Evolutionary conservation across 2,888 invertebrate genomes (phyloP).

Genomic region (Oxytorus armatus): DNA sequence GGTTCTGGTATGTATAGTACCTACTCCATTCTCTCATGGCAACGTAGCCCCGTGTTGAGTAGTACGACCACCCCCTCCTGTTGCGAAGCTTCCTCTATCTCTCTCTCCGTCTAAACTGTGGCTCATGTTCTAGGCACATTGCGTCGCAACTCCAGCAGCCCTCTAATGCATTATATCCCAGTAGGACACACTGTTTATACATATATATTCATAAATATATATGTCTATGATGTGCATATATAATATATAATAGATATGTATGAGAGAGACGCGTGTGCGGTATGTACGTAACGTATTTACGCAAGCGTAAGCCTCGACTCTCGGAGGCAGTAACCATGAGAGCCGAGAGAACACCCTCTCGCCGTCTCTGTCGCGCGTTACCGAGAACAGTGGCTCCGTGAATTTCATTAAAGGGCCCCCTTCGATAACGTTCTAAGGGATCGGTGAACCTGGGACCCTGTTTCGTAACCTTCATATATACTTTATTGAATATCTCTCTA

Average conservation of each 20-base stretch:
- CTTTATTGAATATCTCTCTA: conserved; percentile 21
- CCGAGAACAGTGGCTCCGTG: conserved; percentile 69
- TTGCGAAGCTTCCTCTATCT: conserved; percentile 40
- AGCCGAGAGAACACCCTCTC: conserved; percentile 52
- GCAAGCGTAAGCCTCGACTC: conserved; percentile 58
- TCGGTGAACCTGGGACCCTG: conserved; percentile 54
- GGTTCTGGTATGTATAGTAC: conserved; percentile 79
- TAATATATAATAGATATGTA: neutral
- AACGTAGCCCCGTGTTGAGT: conserved; percentile 75
- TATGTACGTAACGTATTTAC: conserved; percentile 71
- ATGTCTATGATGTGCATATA: neutral
- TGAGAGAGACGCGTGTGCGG: neutral
- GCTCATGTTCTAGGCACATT: conserved; percentile 59
- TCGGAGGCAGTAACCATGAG: conserved; percentile 58
- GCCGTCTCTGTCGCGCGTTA: conserved; percentile 18
- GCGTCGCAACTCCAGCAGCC: conserved; percentile 70
- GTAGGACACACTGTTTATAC: conserved; percentile 75
- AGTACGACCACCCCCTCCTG: conserved; percentile 63
- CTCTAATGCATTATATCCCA: conserved; percentile 80
- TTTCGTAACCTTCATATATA: conserved; percentile 21
- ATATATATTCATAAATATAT: conserved; percentile 33
- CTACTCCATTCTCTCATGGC: conserved; percentile 76
- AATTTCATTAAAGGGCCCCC: conserved; percentile 73
- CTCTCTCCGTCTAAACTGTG: conserved; percentile 27
- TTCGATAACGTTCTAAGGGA: conserved; percentile 64